Evolutionary conservation across 2,797 vertebrate genomes (phyloP), one percentile per base, ranked within the genome.

Genomic region (Danio albolineatus): DNA sequence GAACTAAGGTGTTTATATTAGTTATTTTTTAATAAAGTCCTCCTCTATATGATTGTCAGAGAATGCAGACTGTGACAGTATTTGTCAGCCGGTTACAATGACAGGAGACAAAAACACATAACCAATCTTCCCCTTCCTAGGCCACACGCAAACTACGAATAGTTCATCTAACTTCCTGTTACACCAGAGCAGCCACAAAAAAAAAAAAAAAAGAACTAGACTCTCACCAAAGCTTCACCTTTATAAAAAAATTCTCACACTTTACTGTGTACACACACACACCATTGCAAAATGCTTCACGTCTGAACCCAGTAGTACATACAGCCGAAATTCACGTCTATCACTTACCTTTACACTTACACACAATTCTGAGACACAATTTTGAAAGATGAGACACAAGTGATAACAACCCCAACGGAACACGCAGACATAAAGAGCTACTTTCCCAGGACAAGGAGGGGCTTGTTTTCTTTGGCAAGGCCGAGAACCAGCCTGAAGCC

Each of bases 371-470:
- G 48, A 51, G 48, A 51, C 10, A 13, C 14, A 13, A 51, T 46
- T 12, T 12, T 51, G 48, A 51, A 13, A 6, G 12, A 6, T 49
- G 2, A 28, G 44, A 78, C 54, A 49, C 12, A n/a, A 65, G 21
- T 65, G 41, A 73, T 73, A 65, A 53, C 8, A 71, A 73, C 64
- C 59, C 38, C 14, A 17, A 65, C 1, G 4, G 69, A 65, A 79
- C 16, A 78, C 54, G 72, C 69, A 65, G 59, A 61, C 21, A 73
- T 44, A 78, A 60, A 51, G 56, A 56, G 69, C 59, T 56, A 41
- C 28, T 73, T 66, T 78, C 67, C 61, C 75, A 82, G 60, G 60
- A 49, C 44, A 72, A 77, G 76, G 69, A 78, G 69, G 56, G 56
- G 69, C 43, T 77, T 60, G 81, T 60, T 73, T 78, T 78, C 69